Percentiles rank a stretch among this genome's conserved stretches.
Conservation (phyloP, 2,113 vertebrate species). For the Pheucticus melanocephalus region DNA sequence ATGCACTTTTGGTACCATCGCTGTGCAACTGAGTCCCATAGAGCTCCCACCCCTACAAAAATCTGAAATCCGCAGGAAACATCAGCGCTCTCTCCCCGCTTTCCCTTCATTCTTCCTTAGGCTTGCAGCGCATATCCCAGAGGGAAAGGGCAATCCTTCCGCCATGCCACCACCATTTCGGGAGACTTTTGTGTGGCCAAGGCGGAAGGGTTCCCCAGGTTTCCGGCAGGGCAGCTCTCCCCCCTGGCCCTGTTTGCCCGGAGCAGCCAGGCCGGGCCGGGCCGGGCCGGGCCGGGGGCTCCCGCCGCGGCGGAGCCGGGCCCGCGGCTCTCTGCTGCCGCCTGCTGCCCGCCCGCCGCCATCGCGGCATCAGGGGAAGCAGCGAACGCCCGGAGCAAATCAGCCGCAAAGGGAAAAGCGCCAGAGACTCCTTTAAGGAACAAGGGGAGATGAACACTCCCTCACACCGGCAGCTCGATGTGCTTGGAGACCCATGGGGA, state of each 20-base stretch:
- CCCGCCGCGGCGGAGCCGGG: no score
- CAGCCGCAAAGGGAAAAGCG: not conserved
- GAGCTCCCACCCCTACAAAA: not conserved
- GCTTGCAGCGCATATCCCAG: not conserved
- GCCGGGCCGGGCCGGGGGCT: no score
- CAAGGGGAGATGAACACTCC: not conserved
- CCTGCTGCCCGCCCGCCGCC: not conserved
- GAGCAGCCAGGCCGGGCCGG: not conserved
- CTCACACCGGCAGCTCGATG: not conserved
- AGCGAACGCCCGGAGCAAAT: not conserved
- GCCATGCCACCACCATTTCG: rapidly evolving
- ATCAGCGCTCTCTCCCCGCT: not conserved
- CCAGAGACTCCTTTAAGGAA: not conserved
- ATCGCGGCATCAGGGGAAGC: not conserved
- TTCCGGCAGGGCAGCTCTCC: not conserved
- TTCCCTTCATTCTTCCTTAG: not conserved
- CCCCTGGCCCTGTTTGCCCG: not conserved
- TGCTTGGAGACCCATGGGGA: not conserved
- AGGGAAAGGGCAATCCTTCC: not conserved
- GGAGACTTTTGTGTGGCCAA: not conserved
- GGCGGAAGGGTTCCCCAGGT: not conserved
- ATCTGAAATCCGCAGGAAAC: not conserved
- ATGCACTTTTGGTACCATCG: not conserved
- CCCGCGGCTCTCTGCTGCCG: conserved; percentile 40
- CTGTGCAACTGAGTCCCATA: not conserved